Base-by-base conservation (phyloP, 1,140 invertebrate species). In the Aphelinus certus region DNA sequence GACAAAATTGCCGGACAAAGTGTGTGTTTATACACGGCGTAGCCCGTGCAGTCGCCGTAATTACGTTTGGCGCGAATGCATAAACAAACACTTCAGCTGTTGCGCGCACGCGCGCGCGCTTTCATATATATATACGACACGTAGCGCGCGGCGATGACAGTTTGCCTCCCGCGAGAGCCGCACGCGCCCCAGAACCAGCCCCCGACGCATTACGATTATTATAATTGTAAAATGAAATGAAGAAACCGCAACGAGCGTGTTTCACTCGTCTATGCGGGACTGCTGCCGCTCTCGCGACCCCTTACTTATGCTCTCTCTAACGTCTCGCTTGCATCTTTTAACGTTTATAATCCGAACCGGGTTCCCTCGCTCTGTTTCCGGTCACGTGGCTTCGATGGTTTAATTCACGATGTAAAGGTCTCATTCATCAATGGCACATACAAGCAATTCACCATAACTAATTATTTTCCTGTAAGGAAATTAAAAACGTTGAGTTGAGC, bases 241-340 rank as follows among this genome's bases (percentile, higher is more conserved):
- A 79, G 77, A 81, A 82, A 81, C 82, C 84, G 83, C 80, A 81
- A 86, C 85, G 85, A 84, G 82, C 81, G 83, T 82, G 79, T 75
- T 79, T 77, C 81, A 60, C 65, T 58, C 78, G 76, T 76, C 77
- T 77, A 76, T 66, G 73, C 73, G 75, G 75, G 77, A 73, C 80
- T 72, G 66, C 76, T 75, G 68, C 47, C 75, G 77, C 76, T 80
- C 76, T 46, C 63, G 51, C 77, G 26, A 61, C 53, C n/a, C 4
- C 7, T 57, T 47, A 67, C n/a, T 67, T 42, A 47, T 68, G 9
- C 0, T 53, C 9, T 6, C 9, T 53, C 4, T 6, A 53, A 53
- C 26, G 26, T 26, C 26, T 26, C 26, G 26, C 26, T 26, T 53
- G 51, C 9, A 53, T 9, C 45, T 49, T 47, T 51, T 60, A 9